Base-by-base conservation (phyloP, 2,888 invertebrate genomes). In the Ganaspis brasiliensis region DNA sequence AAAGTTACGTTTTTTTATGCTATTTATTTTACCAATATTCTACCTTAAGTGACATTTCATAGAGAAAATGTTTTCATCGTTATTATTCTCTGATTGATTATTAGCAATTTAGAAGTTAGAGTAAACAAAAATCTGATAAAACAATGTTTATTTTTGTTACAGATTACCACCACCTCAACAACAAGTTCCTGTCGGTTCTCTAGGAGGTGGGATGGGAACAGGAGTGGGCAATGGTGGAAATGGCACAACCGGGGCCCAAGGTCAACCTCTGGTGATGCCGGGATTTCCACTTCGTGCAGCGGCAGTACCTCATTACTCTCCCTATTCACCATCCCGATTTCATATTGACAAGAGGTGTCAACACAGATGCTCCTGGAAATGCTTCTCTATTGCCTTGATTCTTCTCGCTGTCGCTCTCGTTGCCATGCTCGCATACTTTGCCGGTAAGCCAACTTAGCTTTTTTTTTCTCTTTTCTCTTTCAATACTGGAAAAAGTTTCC, bases 311-410 rank as follows among this genome's bases (percentile, higher is more conserved):
- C 96, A 96, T 92, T 96, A 97, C 88, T 96, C 96, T 91, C 97
- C 97, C 84, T 97, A 97, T 93, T 97, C 97, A 88, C 97, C 97
- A 91, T 97, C 97, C 91, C 95, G 97, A 92, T 97, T 97, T 94
- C 97, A 97, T 94, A 97, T 97, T 94, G 97, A 97, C 93, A 98
- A 98, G 93, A 95, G 97, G 87, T 97, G 97, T 93, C 97, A 96
- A 92, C 97, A 97, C 92, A 95, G 97, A 87, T 98, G 98, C 94
- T 97, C 98, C 91, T 98, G 98, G 98, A 97, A 98, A 93, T 98
- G 98, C 92, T 96, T 97, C 92, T 97, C 97, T 92, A 97, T 98
- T 92, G 95, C 96, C 88, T 96, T 98, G 93, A 97, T 98, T 92
- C 94, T 98, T 91, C 94, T 98, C 89, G 95, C 96, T 90, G 96